These are phyloP conservation scores for Varroa destructor DNA, from an alignment of 1,140 invertebrate species.

Conservation along the genomic window DNA sequence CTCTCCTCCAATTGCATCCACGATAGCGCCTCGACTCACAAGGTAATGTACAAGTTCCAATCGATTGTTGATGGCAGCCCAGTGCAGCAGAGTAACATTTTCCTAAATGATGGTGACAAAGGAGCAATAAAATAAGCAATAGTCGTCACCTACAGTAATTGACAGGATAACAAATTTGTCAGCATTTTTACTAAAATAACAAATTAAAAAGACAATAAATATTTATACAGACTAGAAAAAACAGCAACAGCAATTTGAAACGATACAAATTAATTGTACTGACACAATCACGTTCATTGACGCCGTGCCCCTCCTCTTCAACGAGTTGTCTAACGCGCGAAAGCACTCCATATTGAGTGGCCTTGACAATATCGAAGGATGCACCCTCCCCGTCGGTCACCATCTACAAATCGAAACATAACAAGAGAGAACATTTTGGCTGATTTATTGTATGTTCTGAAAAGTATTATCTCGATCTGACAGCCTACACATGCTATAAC, in stretches of 20 bases:
- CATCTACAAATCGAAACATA: not conserved
- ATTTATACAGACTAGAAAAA: not conserved
- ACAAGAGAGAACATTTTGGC: too few species aligned
- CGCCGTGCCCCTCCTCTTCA: conserved; percentile 65
- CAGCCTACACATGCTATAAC: too few species aligned
- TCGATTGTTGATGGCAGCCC: conserved; percentile 96
- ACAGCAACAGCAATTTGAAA: not conserved
- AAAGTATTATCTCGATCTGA: too few species aligned
- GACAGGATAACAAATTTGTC: too few species aligned
- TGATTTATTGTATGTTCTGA: too few species aligned
- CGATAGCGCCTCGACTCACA: conserved; percentile 66
- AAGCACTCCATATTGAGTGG: conserved; percentile 77
- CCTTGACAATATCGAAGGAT: conserved; percentile 79
- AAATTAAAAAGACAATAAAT: not conserved
- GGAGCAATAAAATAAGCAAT: not conserved
- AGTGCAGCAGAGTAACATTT: conserved; percentile 91
- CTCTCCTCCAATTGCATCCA: conserved; percentile 90
- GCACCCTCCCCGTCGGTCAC: not conserved
- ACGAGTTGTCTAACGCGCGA: conserved; percentile 67
- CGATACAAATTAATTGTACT: not conserved
- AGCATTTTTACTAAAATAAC: not conserved
- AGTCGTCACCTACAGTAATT: too few species aligned
- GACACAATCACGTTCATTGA: conserved; percentile 64
- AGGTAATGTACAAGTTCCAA: conserved; percentile 79
- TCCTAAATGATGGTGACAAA: conserved; percentile 42